These are phyloP conservation scores for Drosophila borealis DNA, from an alignment of 2,888 invertebrate genomes.

Conservation along the genomic window DNA sequence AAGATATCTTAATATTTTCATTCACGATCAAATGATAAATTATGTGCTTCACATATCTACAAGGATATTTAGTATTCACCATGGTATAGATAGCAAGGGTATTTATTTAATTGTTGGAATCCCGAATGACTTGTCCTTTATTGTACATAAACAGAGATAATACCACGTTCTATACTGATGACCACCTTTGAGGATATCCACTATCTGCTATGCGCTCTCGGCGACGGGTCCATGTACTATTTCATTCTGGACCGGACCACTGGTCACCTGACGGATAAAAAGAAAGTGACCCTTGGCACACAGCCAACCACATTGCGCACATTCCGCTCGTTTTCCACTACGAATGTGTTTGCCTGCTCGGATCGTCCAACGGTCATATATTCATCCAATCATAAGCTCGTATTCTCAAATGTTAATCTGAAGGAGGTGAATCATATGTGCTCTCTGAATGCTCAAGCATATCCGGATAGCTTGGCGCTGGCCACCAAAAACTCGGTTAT, in stretches of 20 bases:
- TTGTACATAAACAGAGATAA: constrained; percentile 90
- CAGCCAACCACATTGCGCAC: constrained; percentile 97
- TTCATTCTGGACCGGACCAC: constrained; percentile 92
- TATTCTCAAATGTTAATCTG: constrained; percentile 98
- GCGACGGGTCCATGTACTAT: constrained; percentile 99
- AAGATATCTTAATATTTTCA: no score
- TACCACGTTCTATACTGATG: constrained; percentile 97
- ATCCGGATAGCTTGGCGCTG: constrained; percentile 91
- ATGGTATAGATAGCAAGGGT: no score
- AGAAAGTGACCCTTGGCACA: constrained; percentile 98
- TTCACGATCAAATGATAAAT: no score
- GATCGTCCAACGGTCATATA: constrained; percentile 99
- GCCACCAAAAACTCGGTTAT: constrained; percentile 87
- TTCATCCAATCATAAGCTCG: constrained; percentile 99
- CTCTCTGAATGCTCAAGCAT: constrained; percentile 97
- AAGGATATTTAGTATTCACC: no score
- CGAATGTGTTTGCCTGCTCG: constrained; percentile 99
- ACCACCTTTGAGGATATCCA: constrained; percentile 96
- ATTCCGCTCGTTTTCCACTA: constrained; percentile 95
- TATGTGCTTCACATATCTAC: no score
- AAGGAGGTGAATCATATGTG: constrained; percentile 99
- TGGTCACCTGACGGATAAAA: constrained; percentile 93
- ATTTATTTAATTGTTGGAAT: no score
- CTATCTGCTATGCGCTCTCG: constrained; percentile 95
- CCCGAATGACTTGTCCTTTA: no score